Percentiles rank a stretch among this genome's conserved stretches.
These are phyloP conservation scores for Leptestheria dahalacensis DNA, from an alignment of 1,140 invertebrate species.

Conservation along the genomic window DNA sequence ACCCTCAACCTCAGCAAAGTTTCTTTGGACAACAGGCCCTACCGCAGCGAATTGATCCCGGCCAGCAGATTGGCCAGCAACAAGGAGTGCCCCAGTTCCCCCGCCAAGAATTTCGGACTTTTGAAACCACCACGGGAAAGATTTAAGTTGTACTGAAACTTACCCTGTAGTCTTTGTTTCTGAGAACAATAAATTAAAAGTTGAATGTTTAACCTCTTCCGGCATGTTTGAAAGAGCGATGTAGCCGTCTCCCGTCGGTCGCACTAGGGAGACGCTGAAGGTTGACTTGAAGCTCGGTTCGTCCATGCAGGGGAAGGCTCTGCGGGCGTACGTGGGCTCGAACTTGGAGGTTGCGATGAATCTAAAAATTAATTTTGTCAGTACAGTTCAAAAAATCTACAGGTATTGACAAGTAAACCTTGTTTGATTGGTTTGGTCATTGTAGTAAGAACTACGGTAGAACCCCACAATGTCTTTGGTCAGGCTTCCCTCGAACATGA, in stretches of 20 bases:
- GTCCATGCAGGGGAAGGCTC: conserved; percentile 76
- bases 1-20: not conserved
- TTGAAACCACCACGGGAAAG: not conserved
- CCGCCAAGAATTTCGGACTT: too few relatives aligned
- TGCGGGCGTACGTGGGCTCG: conserved; percentile 41
- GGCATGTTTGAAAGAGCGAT: conserved; percentile 67
- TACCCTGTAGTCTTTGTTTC: not conserved
- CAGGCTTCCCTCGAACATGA: conserved; percentile 53
- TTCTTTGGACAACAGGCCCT: not conserved
- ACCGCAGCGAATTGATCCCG: too few relatives aligned
- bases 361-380: conserved; percentile 16
- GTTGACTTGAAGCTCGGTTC: conserved; percentile 85
- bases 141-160: conserved; percentile 2
- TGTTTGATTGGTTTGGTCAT: conserved; percentile 35
- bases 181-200: not conserved
- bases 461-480: conserved; percentile 52
- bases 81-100: too few relatives aligned
- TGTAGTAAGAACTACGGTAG: conserved; percentile 57
- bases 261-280: conserved; percentile 59
- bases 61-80: too few relatives aligned
- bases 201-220: conserved; percentile 21
- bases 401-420: conserved; percentile 32
- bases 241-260: conserved; percentile 39
- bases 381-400: not conserved
- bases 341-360: conserved; percentile 41